phyloP scores from a whole-genome alignment of 2,797 vertebrate genomes.

The Momotus momota region DNA sequence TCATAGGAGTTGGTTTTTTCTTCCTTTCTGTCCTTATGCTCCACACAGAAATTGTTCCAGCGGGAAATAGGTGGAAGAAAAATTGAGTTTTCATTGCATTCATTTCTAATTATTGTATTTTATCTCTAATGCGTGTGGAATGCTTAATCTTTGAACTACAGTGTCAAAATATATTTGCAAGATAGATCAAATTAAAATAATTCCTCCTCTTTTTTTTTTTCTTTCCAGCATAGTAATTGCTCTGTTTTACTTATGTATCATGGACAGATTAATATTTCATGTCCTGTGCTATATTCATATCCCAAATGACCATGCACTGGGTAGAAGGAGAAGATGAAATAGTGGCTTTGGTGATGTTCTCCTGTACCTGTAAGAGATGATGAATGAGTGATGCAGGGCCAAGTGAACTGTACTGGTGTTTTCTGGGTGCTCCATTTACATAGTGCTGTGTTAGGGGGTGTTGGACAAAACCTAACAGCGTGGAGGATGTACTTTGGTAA shows the following conservation, averaged over 20 bases:
- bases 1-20: neutral
- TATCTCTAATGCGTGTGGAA: neutral
- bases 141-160: conserved; percentile 8
- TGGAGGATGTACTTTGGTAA: neutral
- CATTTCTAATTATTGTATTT: conserved; percentile 23
- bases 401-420: fast-evolving
- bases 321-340: neutral
- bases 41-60: neutral
- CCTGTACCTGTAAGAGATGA: neutral
- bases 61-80: conserved; percentile 17
- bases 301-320: fast-evolving
- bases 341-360: neutral
- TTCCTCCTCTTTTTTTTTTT: neutral
- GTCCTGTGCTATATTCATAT: neutral
- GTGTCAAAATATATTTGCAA: neutral
- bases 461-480: fast-evolving
- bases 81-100: conserved; percentile 17
- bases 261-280: neutral
- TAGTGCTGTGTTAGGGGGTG: neutral
- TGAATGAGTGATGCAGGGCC: fast-evolving
- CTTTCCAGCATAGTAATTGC: neutral
- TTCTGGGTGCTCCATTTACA: fast-evolving
- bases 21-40: neutral
- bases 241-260: neutral
- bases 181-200: conserved; percentile 5